A percentile compares a stretch with the other conserved stretches of the same genome.
phyloP scores from a whole-genome alignment of 2,888 invertebrate species.

The Seira sanloemensis region DNA sequence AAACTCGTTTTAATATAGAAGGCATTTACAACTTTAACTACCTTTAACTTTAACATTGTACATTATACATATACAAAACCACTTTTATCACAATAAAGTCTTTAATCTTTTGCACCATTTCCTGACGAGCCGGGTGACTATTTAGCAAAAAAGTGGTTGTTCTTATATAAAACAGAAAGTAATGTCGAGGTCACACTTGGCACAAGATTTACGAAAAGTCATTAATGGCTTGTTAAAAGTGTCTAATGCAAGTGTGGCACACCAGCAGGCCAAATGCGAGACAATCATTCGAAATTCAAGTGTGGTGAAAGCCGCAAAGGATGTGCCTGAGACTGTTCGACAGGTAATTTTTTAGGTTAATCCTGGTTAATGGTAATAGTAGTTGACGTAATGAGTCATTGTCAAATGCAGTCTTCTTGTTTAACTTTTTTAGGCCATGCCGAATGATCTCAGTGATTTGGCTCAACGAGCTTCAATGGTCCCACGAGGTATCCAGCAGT shows the following conservation, averaged over 20 bases:
- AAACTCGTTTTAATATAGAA: no score
- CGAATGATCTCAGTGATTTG: constrained; percentile 59
- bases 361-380: no score
- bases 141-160: no score
- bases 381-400: background rate
- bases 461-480: constrained; percentile 83
- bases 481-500: constrained; percentile 83
- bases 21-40: no score
- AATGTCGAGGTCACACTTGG: constrained; percentile 69
- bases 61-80: no score
- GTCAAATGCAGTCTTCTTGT: background rate
- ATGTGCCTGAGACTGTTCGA: constrained; percentile 39
- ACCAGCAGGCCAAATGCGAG: constrained; percentile 60
- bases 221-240: constrained; percentile 70
- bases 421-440: constrained; percentile 48
- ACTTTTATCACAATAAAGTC: no score
- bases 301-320: constrained; percentile 52
- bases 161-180: no score
- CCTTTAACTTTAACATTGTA: no score
- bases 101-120: no score
- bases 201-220: constrained; percentile 65
- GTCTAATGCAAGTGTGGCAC: constrained; percentile 49
- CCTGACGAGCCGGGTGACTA: no score
- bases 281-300: constrained; percentile 69
- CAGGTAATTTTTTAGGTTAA: no score